A percentile compares a stretch with the other conserved stretches of the same genome.
phyloP scores from a whole-genome alignment of 1,140 invertebrate species.

The Matsumurasca onukii region DNA sequence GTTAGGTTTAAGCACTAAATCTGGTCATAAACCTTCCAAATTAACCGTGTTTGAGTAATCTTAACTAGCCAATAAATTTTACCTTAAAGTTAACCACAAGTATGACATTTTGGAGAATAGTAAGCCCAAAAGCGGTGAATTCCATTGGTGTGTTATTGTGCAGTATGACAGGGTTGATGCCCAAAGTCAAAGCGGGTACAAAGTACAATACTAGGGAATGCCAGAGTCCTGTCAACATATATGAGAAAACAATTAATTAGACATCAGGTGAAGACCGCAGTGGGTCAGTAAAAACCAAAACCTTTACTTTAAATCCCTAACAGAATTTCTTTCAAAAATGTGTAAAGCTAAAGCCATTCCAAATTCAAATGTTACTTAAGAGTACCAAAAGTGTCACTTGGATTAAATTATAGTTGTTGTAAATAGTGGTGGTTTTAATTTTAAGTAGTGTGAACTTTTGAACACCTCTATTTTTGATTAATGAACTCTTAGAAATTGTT shows the following conservation, averaged over 20 bases:
- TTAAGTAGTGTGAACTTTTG: too few relatives aligned
- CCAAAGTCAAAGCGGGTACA: constrained; percentile 49
- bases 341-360: not conserved
- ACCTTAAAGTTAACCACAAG: constrained; percentile 57
- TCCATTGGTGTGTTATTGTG: constrained; percentile 49
- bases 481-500: too few relatives aligned
- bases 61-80: not conserved
- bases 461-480: too few relatives aligned
- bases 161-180: constrained; percentile 48
- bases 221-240: constrained; percentile 54
- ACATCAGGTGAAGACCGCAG: too few relatives aligned
- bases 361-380: not conserved
- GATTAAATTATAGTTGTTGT: too few relatives aligned
- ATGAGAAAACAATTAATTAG: not conserved
- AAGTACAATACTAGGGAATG: constrained; percentile 57
- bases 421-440: too few relatives aligned
- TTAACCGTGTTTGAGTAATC: not conserved
- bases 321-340: not conserved
- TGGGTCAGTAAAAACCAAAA: too few relatives aligned
- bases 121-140: constrained; percentile 51
- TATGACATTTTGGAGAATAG: constrained; percentile 52
- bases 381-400: constrained; percentile 1
- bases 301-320: not conserved
- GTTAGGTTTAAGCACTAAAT: not conserved
- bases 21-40: not conserved